Percentiles rank a stretch among this genome's conserved stretches.
Evolutionary conservation across 2,113 vertebrate genomes (phyloP).

Genomic region (Sapayoa aenigma): DNA sequence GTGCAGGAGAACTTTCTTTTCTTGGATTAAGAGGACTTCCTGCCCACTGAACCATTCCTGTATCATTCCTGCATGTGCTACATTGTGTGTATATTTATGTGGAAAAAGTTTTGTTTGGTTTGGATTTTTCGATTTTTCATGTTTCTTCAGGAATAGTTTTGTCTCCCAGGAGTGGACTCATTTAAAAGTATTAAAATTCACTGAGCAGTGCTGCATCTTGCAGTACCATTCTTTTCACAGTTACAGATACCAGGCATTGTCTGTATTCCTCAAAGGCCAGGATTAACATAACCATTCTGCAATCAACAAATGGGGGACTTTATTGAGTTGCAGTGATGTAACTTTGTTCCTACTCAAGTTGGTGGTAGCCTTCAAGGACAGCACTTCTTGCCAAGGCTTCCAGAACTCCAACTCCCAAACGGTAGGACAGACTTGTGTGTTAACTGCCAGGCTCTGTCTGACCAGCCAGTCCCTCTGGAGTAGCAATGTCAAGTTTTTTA

Average conservation of each 20-base stretch:
- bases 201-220: background rate
- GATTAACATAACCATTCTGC: background rate
- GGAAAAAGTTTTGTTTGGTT: background rate
- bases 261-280: background rate
- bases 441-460: background rate
- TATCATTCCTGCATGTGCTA: background rate
- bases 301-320: background rate
- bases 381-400: background rate
- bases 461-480: background rate
- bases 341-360: background rate
- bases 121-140: background rate
- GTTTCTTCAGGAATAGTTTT: background rate
- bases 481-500: background rate
- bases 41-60: accelerated
- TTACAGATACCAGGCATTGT: background rate
- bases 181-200: background rate
- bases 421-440: accelerated
- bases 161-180: background rate
- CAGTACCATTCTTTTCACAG: background rate
- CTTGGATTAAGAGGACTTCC: background rate
- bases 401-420: background rate
- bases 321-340: background rate
- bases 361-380: background rate
- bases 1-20: background rate
- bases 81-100: background rate